These are phyloP conservation scores for Eleginops maclovinus DNA, from an alignment of 2,113 vertebrate species.

Conservation along the genomic window DNA sequence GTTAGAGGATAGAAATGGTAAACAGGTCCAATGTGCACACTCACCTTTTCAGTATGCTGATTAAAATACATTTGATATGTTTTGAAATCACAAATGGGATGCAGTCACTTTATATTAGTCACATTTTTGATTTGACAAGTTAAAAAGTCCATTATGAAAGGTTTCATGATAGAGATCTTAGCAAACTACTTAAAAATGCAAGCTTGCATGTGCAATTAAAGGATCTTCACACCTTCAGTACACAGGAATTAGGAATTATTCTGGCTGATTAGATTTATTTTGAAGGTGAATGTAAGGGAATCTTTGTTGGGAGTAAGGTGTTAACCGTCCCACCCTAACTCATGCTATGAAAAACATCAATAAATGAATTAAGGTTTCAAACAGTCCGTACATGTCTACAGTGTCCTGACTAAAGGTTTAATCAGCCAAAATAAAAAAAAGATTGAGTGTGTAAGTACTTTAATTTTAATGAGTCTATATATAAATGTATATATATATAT, in stretches of 20 bases:
- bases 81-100: background rate
- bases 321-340: background rate
- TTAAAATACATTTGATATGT: background rate
- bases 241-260: constrained; percentile 31
- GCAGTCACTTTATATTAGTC: background rate
- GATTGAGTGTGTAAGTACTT: background rate
- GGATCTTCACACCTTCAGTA: background rate
- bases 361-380: background rate
- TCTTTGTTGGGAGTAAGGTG: background rate
- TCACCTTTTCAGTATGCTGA: background rate
- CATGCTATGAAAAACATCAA: background rate
- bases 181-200: constrained; percentile 8
- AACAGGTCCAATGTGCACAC: background rate
- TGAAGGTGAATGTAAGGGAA: background rate
- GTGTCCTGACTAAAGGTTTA: background rate
- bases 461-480: background rate
- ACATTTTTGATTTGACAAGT: constrained; percentile 9
- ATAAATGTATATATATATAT: too few species aligned
- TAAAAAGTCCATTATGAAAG: background rate
- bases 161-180: background rate
- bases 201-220: constrained; percentile 16
- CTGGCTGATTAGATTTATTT: constrained; percentile 11
- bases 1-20: background rate
- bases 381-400: background rate
- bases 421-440: background rate